Evolutionary conservation across 2,113 vertebrate species (phyloP).

Genomic region (Antigone vipio): DNA sequence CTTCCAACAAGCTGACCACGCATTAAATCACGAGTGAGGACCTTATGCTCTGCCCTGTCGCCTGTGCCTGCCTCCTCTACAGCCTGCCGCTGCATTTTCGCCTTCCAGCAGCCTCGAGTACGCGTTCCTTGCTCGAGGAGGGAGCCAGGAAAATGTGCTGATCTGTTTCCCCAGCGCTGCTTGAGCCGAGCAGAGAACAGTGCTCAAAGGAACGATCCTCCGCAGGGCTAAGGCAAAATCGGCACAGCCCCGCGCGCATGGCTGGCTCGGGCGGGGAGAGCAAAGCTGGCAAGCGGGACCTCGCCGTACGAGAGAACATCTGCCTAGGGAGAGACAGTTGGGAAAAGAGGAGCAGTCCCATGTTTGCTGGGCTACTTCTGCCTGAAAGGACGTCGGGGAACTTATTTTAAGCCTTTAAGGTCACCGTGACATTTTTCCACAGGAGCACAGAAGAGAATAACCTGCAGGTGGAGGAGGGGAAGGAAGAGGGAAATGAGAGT

Average conservation of each 20-base stretch:
- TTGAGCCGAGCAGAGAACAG: background rate
- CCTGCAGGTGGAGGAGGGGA: conserved; percentile 54
- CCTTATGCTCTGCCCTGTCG: background rate
- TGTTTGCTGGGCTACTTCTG: background rate
- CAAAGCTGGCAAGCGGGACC: background rate
- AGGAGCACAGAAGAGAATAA: conserved; percentile 22
- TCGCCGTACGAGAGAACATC: fast-evolving
- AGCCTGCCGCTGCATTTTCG: background rate
- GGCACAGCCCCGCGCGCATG: fast-evolving
- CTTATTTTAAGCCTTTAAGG: conserved; percentile 60
- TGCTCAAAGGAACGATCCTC: background rate
- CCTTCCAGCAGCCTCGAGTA: background rate
- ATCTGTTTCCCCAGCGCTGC: background rate
- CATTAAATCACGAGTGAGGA: fast-evolving
- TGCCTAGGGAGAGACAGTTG: background rate
- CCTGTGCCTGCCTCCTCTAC: background rate
- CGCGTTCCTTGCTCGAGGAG: background rate
- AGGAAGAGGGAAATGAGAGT: conserved; percentile 60
- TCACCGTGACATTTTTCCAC: conserved; percentile 59
- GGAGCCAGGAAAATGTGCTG: background rate
- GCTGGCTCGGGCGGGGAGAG: background rate
- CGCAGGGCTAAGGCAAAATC: fast-evolving
- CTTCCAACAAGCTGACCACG: background rate
- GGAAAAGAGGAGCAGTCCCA: background rate
- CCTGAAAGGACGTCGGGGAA: background rate